Evolutionary conservation across 2,888 invertebrate genomes (phyloP).

Genomic region (Cantharis flavilabris): DNA sequence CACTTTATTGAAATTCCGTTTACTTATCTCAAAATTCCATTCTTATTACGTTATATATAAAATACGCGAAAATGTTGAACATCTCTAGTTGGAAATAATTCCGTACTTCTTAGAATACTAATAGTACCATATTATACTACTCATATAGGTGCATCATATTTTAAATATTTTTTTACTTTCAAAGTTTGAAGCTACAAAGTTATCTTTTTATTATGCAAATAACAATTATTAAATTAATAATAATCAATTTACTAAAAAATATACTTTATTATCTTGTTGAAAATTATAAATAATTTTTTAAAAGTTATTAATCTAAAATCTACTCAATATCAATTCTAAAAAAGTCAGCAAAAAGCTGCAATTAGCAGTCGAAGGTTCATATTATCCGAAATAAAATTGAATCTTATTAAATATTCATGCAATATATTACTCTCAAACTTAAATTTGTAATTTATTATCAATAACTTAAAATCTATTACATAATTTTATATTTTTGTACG

Average conservation of each 20-base stretch:
- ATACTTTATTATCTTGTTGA: background rate
- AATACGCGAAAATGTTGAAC: background rate
- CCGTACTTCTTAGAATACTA: background rate
- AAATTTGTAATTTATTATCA: too few relatives aligned
- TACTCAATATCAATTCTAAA: background rate
- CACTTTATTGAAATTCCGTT: background rate
- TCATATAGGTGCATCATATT: background rate
- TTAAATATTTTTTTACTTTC: background rate
- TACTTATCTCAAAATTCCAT: background rate
- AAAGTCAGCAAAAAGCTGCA: background rate
- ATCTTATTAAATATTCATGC: too few relatives aligned
- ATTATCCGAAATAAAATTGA: too few relatives aligned
- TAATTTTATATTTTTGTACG: too few relatives aligned
- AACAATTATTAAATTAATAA: background rate
- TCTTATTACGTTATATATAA: background rate
- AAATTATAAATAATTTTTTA: background rate
- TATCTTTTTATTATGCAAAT: background rate
- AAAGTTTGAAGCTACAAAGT: background rate
- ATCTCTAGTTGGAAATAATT: background rate
- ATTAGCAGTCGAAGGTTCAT: background rate
- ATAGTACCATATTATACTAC: background rate
- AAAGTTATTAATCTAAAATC: background rate
- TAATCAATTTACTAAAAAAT: background rate
- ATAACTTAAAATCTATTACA: too few relatives aligned
- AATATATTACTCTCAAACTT: too few relatives aligned